phyloP scores from a whole-genome alignment of 2,888 invertebrate species.

The Monoplex corrugatus region DNA sequence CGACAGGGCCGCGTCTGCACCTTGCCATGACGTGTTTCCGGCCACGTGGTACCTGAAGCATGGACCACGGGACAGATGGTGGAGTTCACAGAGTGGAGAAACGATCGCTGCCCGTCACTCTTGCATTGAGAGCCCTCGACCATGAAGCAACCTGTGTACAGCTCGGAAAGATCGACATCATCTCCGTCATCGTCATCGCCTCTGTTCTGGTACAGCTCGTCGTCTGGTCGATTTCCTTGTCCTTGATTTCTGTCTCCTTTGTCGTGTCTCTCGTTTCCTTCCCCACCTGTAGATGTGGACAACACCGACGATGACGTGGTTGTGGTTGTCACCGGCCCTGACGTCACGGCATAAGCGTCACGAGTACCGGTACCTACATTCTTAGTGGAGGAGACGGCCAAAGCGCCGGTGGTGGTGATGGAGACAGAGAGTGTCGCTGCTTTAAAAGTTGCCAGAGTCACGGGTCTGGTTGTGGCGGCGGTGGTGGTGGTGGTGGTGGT shows the following conservation, averaged over 20 bases:
- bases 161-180: conserved; percentile 9
- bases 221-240: not conserved
- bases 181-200: not conserved
- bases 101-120: not conserved
- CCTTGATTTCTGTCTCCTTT: not conserved
- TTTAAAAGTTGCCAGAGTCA: not conserved
- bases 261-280: not conserved
- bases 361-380: not conserved
- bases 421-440: too few species aligned
- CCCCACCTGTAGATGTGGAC: not conserved
- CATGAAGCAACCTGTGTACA: conserved; percentile 49
- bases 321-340: not conserved
- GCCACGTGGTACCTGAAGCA: conserved; percentile 64
- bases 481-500: conserved; percentile 35
- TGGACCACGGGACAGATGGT: conserved; percentile 60
- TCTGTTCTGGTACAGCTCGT: not conserved
- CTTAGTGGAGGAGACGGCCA: not conserved
- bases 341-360: too few species aligned
- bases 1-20: too few species aligned
- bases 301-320: not conserved
- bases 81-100: conserved; percentile 39
- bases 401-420: not conserved
- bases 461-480: not conserved
- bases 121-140: not conserved
- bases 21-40: conserved; percentile 51